A percentile compares a stretch with the other conserved stretches of the same genome.
phyloP scores from a whole-genome alignment of 1,140 invertebrate species.

The Wasmannia auropunctata region DNA sequence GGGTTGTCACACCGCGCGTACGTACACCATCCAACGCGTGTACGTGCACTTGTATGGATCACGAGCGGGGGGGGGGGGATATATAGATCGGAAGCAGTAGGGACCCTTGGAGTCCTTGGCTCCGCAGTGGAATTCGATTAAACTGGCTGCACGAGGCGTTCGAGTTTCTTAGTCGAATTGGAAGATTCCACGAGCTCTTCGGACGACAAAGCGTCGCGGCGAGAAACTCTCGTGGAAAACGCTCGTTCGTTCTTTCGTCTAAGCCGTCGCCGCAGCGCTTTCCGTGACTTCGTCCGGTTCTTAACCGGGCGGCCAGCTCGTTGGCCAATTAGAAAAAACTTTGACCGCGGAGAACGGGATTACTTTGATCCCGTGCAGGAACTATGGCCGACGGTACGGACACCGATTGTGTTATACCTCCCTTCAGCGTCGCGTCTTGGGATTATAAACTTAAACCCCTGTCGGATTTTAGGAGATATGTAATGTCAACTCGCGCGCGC shows the following conservation, averaged over 20 bases:
- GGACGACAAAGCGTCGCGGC: slow-evolving; percentile 37
- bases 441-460: slow-evolving; percentile 63
- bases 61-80: too few species aligned
- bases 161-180: slow-evolving; percentile 79
- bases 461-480: slow-evolving; percentile 32
- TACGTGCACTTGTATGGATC: slow-evolving; percentile 29
- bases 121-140: slow-evolving; percentile 80
- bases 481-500: neutral
- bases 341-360: slow-evolving; percentile 61
- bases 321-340: slow-evolving; percentile 74
- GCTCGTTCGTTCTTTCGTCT: slow-evolving; percentile 15
- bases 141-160: slow-evolving; percentile 70
- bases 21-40: slow-evolving; percentile 22
- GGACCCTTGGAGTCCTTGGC: slow-evolving; percentile 39
- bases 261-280: slow-evolving; percentile 16
- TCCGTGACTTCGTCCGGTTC: neutral
- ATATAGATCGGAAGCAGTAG: slow-evolving; percentile 55
- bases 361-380: slow-evolving; percentile 62
- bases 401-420: slow-evolving; percentile 7
- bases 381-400: slow-evolving; percentile 21
- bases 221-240: slow-evolving; percentile 57
- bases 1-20: neutral
- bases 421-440: slow-evolving; percentile 8
- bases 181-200: slow-evolving; percentile 71
- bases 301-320: slow-evolving; percentile 16